These are phyloP conservation scores for Drosophila phalerata DNA, from an alignment of 2,888 invertebrate genomes.

Conservation along the genomic window DNA sequence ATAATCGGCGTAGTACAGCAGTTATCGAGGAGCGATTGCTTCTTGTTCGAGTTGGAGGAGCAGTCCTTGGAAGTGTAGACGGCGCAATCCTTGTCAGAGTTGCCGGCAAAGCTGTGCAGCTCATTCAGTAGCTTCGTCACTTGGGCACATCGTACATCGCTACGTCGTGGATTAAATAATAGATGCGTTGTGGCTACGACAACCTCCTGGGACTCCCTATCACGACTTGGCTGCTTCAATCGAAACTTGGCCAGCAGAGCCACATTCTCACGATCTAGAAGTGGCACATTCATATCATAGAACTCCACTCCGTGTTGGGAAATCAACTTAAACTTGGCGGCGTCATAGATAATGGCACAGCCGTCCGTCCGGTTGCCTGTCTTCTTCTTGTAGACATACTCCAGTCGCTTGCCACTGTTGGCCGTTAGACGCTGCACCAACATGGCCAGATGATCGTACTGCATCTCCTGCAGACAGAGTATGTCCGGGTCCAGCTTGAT, in stretches of 20 bases:
- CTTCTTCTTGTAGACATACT: conserved; percentile 92
- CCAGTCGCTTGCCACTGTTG: conserved; percentile 88
- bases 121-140: conserved; percentile 93
- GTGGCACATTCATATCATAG: conserved; percentile 76
- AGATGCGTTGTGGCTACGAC: conserved; percentile 97
- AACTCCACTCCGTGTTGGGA: conserved; percentile 91
- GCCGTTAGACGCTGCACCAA: conserved; percentile 59
- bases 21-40: conserved; percentile 41
- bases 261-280: conserved; percentile 95
- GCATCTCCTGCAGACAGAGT: conserved; percentile 93
- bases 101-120: conserved; percentile 91
- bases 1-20: conserved; percentile 89
- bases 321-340: conserved; percentile 88
- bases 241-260: conserved; percentile 92
- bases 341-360: conserved; percentile 94
- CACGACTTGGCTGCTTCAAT: conserved; percentile 72
- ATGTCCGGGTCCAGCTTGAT: conserved; percentile 86
- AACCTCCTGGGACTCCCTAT: conserved; percentile 86
- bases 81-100: conserved; percentile 84
- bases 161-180: conserved; percentile 95
- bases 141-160: conserved; percentile 96
- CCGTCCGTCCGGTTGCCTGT: conserved; percentile 94
- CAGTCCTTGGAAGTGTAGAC: conserved; percentile 71
- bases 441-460: conserved; percentile 89
- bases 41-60: background rate